Evolutionary conservation across 2,888 invertebrate genomes (phyloP), one percentile per base, ranked within the genome.

Genomic region (Tethea ocularis): DNA sequence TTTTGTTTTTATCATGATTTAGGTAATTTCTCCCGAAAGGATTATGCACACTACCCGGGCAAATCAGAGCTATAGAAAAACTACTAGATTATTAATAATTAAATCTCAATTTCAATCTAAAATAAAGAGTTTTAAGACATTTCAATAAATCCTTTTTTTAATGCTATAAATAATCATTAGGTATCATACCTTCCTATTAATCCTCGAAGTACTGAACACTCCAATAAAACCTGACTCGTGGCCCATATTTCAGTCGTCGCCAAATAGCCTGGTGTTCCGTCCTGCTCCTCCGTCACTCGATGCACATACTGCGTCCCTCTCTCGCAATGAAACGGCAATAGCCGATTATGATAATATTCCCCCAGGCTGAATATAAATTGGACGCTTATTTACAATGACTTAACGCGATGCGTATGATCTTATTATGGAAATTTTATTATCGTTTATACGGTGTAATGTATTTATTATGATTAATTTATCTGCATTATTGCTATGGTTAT

Each of bases 341-440:
- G 71, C 75, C 83, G 86, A 87, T 87, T 89, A 89, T 89, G 86
- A 86, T 88, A 89, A 89, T 89, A 73, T 68, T 66, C 78, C 62
- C 75, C 69, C 77, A 74, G 71, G 73, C 78, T 81, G 91, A 89
- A 91, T 91, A 91, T 84, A 86, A 91, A 91, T 90, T 86, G 88
- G 89, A 83, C 79, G 78, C 82, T 91, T 89, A 89, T 89, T 88
- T 90, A 86, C 87, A 84, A 85, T 83, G 89, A 91, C 84, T 85
- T 86, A 88, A 84, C 82, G 84, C 78, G 75, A 74, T 74, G 72
- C 77, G 78, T 66, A 84, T 81, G 80, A 84, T 77, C 79, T 73
- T 77, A 78, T 84, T 84, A 88, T 88, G 88, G 74, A 79, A 77
- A 86, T 88, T 79, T 83, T 87, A 88, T 86, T 78, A 80, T 80